A percentile compares a stretch with the other conserved stretches of the same genome.
phyloP scores from a whole-genome alignment of 2,113 vertebrate genomes.

The Sinocyclocheilus grahami region DNA sequence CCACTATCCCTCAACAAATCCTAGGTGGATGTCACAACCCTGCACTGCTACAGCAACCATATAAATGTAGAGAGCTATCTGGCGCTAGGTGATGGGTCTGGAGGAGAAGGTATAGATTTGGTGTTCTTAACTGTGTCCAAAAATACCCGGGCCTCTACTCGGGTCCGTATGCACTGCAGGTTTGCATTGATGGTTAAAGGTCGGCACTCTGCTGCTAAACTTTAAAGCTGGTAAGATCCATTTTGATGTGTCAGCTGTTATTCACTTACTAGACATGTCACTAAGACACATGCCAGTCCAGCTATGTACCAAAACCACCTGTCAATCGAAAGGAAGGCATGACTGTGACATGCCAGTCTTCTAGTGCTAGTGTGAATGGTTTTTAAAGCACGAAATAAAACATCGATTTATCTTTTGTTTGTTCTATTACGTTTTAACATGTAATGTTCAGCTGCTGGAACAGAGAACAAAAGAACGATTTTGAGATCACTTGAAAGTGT shows the following conservation, averaged over 20 bases:
- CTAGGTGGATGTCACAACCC: conserved; percentile 12
- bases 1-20: conserved; percentile 21
- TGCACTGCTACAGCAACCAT: conserved; percentile 63
- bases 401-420: conserved; percentile 32
- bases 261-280: conserved; percentile 20
- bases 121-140: conserved; percentile 65
- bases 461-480: neutral
- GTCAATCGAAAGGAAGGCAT: conserved; percentile 29
- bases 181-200: neutral
- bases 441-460: conserved; percentile 44
- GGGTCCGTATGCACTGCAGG: conserved; percentile 19
- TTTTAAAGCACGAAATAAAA: conserved; percentile 43
- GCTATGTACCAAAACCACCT: conserved; percentile 56
- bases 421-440: conserved; percentile 37
- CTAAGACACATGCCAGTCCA: conserved; percentile 33
- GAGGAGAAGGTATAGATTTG: conserved; percentile 57
- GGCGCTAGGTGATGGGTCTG: conserved; percentile 61
- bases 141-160: conserved; percentile 34
- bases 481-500: neutral
- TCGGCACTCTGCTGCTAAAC: neutral
- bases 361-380: conserved; percentile 8
- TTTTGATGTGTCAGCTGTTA: neutral
- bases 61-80: conserved; percentile 59
- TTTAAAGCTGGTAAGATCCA: conserved; percentile 14
- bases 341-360: conserved; percentile 30